These are phyloP conservation scores for Propithecus deckenii DNA, from an alignment of 2,797 vertebrate species.

Conservation along the genomic window DNA sequence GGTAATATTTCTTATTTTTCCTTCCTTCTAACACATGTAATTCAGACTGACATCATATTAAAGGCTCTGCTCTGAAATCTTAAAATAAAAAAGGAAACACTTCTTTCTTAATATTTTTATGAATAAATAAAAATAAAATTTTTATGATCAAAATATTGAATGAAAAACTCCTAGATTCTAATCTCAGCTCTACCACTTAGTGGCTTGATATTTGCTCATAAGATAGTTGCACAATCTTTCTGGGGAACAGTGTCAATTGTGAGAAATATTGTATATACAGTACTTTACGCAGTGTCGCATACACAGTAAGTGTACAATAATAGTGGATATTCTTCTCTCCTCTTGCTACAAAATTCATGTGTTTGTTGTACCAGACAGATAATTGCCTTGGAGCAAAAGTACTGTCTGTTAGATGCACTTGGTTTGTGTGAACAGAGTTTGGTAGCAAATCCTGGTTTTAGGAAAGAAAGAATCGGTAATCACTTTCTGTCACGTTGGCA, in stretches of 20 bases:
- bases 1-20: background rate
- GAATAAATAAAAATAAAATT: background rate
- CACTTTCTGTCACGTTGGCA: background rate
- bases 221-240: background rate
- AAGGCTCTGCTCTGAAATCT: background rate
- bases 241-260: background rate
- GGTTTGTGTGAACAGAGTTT: background rate
- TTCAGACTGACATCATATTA: background rate
- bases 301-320: background rate
- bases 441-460: background rate
- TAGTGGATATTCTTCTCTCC: background rate
- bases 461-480: background rate
- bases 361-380: background rate
- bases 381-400: background rate
- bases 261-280: background rate
- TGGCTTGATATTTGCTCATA: background rate
- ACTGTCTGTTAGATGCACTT: background rate
- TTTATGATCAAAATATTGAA: background rate
- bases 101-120: background rate
- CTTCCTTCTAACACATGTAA: background rate
- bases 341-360: background rate
- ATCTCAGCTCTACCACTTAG: background rate
- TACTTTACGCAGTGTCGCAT: background rate
- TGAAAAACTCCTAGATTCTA: background rate
- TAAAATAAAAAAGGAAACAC: background rate